Base-by-base conservation (phyloP, 2,113 vertebrate species). In the Cheilinus undulatus region DNA sequence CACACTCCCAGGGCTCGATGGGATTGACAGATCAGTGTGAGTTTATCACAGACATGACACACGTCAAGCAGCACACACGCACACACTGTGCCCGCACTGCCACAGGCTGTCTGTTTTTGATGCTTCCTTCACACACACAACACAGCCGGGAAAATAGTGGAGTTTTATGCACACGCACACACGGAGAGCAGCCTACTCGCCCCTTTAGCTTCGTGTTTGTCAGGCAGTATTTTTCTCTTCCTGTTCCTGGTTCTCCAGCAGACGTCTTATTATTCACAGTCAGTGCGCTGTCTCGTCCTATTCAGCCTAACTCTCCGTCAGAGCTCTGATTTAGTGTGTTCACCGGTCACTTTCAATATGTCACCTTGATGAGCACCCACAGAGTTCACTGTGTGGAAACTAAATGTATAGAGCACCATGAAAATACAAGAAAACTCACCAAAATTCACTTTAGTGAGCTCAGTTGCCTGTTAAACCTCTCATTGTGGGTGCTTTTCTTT, bases 31-130 rank as follows among this genome's bases (percentile, higher is more conserved):
- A 89, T 88, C 83, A 81, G 76, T 70, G 79, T 42, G 67, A 74
- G 76, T 87, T 87, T 85, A 86, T 88, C 87, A 71, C 76, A 80
- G 66, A 88, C 66, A 60, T 88, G 85, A 89, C 88, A 90, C 75
- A 49, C 78, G 67, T 85, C 69, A 73, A 80, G 75, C 79, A 59
- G 54, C 78, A 58, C 62, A 58, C 62, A 28, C 53, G 9, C 70
- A 28, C 51, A 49, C 34, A 49, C 78, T 17, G 52, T 62, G 32
- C 66, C 58, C 52, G 51, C 46, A 32, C 30, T 30, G 75, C 80
- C 76, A 69, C 6, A 7, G 70, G 72, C 82, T 73, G 69, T 71
- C 60, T 64, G 51, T 60, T 34, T 66, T 20, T 40, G 53, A 66
- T 57, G 71, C 58, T 19, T 43, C 26, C 26, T 40, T 36, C 43